Conservation (phyloP, 2,888 invertebrate genomes). For the Masnerella sp. region DNA sequence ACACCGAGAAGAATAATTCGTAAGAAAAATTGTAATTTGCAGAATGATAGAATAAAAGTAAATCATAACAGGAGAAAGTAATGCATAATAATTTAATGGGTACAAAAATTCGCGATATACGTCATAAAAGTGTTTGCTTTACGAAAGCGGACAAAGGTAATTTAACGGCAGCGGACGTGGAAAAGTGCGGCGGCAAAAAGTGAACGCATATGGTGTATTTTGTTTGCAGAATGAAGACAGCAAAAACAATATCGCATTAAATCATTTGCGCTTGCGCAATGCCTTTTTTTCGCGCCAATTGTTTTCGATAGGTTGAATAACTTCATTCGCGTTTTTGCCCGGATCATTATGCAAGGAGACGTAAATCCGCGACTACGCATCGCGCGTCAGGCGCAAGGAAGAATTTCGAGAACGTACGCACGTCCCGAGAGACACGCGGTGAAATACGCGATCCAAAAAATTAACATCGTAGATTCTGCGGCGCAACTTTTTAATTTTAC, state of each 20-base stretch:
- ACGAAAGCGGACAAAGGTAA: slow-evolving; percentile 50
- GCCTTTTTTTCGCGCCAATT: neutral
- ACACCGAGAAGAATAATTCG: slow-evolving; percentile 14
- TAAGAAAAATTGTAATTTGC: neutral
- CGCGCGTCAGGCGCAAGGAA: slow-evolving; percentile 55
- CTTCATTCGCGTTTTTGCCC: slow-evolving; percentile 45
- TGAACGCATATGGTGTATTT: slow-evolving; percentile 43
- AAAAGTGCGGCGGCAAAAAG: slow-evolving; percentile 47
- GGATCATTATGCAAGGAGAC: slow-evolving; percentile 46
- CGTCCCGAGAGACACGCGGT: slow-evolving; percentile 39
- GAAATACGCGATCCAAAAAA: slow-evolving; percentile 55
- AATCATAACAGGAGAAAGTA: slow-evolving; percentile 40
- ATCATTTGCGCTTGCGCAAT: slow-evolving; percentile 49
- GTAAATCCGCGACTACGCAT: slow-evolving; percentile 53
- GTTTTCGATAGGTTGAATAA: slow-evolving; percentile 51
- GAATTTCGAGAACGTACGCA: slow-evolving; percentile 57
- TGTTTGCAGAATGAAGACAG: slow-evolving; percentile 54
- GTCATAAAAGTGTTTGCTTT: slow-evolving; percentile 53
- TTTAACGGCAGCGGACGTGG: slow-evolving; percentile 38
- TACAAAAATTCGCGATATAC: slow-evolving; percentile 34
- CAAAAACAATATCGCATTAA: slow-evolving; percentile 55
- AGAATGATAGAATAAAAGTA: slow-evolving; percentile 10
- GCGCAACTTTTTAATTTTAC: slow-evolving; percentile 52
- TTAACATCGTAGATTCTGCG: slow-evolving; percentile 56
- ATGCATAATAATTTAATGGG: slow-evolving; percentile 40